Evolutionary conservation across 2,888 invertebrate genomes (phyloP), one percentile per base, ranked within the genome.

Genomic region (Thyatira batis): DNA sequence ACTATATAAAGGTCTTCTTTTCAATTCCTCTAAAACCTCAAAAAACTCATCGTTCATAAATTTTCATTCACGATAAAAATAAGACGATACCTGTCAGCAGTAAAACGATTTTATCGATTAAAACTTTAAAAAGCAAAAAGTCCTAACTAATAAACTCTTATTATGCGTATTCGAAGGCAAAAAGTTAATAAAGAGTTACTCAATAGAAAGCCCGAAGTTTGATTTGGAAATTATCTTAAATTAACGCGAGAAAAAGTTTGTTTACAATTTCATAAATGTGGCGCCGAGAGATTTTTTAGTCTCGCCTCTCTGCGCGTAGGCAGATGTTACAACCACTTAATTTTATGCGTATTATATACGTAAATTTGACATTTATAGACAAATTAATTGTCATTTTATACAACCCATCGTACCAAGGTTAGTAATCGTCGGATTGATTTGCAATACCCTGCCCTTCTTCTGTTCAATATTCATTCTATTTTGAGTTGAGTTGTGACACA

Each of bases 371-470:
- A 65, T 69, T 69, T 66, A 74, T 69, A 61, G 65, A 66, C 61
- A 61, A 70, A 78, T 73, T 74, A 67, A 75, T 72, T 66, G 72
- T 61, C 64, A 68, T 74, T 80, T 73, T 71, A 75, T 72, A 65
- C 71, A 66, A 68, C 66, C 71, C 69, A 65, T 51, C 57, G 67
- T 58, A 60, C 60, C 75, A 79, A 84, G 76, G 80, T 71, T 73
- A 69, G 69, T 73, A 71, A 75, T 76, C 68, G 69, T 69, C 69
- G 71, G 62, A 69, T 77, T 61, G 62, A 69, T 69, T 69, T 73
- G 70, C 67, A 70, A 73, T 55, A 69, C 57, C 6, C 9, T 30
- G 30, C 33, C 33, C 17, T 17, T 17, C 33, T 39, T 39, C 33
- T 39, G 13, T 9, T 33, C 13, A 33, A 13, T 33, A 33, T 33